A percentile compares a stretch with the other conserved stretches of the same genome.
Evolutionary conservation across 2,888 invertebrate species (phyloP).

Genomic region (Caenorhabditis macrosperma): DNA sequence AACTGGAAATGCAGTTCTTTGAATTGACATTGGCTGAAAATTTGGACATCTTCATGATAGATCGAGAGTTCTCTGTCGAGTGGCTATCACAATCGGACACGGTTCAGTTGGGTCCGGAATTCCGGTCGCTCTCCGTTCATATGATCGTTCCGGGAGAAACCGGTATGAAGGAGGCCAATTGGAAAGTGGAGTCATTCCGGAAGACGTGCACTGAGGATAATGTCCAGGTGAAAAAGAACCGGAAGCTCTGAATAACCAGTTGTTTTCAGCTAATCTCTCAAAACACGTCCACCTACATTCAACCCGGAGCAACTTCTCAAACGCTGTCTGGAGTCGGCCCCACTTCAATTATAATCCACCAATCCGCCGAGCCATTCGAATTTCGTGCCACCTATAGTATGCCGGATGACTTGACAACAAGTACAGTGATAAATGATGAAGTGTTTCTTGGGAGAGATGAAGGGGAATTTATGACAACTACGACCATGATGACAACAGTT

Average conservation of each 20-base stretch:
- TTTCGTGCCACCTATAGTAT: conserved; percentile 22
- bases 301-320: neutral
- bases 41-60: conserved; percentile 29
- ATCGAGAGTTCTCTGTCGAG: conserved; percentile 18
- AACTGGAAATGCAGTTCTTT: conserved; percentile 31
- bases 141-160: conserved; percentile 30
- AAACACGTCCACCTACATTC: conserved; percentile 12
- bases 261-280: conserved; percentile 1
- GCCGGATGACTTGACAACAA: neutral
- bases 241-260: neutral
- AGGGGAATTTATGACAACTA: neutral
- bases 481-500: neutral
- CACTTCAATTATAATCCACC: conserved; percentile 31
- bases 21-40: conserved; percentile 12
- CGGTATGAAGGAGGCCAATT: neutral
- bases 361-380: conserved; percentile 45
- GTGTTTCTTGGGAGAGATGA: conserved; percentile 5
- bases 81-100: conserved; percentile 30
- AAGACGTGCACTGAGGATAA: conserved; percentile 42
- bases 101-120: conserved; percentile 23
- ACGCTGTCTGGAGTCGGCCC: conserved; percentile 10
- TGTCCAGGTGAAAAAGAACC: conserved; percentile 27
- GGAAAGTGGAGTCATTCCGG: conserved; percentile 2
- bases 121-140: conserved; percentile 14
- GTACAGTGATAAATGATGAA: neutral